Evolutionary conservation across 2,797 vertebrate species (phyloP).

Genomic region (Mormyrops boulengeri): DNA sequence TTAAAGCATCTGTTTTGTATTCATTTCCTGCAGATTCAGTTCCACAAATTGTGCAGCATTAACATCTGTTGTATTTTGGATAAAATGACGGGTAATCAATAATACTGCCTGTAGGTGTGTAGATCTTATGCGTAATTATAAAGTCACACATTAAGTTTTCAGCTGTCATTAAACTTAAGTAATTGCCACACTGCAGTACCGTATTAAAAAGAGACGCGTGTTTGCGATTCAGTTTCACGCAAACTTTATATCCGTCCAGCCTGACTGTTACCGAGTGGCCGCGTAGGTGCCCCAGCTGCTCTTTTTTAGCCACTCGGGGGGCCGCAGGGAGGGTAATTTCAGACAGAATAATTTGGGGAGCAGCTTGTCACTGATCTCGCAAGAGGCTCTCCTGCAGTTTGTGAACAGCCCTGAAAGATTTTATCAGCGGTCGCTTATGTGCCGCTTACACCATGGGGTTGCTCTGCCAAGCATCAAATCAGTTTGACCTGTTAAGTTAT

Average conservation of each 20-base stretch:
- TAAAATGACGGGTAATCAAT: neutral
- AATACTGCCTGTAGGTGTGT: neutral
- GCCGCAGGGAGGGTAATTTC: neutral
- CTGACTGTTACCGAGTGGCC: neutral
- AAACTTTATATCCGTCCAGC: neutral
- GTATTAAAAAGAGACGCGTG: neutral
- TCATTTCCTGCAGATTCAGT: neutral
- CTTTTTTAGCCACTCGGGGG: neutral
- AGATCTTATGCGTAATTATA: neutral
- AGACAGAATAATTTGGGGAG: neutral
- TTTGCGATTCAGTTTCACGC: neutral
- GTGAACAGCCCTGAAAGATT: neutral
- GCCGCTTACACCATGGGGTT: neutral
- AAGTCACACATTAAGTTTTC: neutral
- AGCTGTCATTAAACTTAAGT: neutral
- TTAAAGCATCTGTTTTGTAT: neutral
- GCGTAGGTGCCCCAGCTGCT: neutral
- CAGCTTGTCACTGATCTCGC: neutral
- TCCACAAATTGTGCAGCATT: neutral
- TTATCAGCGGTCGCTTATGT: neutral
- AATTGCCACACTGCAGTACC: neutral
- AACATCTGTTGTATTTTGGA: neutral
- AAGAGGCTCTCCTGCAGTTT: neutral
- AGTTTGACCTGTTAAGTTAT: neutral
- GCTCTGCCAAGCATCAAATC: neutral